Evolutionary conservation across 2,797 vertebrate genomes (phyloP).

Genomic region (Denticeps clupeoides): DNA sequence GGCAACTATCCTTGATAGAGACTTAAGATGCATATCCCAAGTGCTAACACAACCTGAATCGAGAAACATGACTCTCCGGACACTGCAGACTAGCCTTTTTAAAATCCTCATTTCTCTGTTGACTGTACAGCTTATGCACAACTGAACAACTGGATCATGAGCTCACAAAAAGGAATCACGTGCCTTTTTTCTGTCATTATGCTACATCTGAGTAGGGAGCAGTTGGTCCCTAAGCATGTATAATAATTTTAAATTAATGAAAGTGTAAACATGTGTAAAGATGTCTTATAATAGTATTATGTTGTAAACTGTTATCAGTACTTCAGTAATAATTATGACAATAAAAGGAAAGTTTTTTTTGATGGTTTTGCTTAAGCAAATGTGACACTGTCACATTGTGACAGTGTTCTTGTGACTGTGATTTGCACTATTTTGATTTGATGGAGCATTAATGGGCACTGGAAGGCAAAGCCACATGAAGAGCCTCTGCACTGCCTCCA

Average conservation of each 20-base stretch:
- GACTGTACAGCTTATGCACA: conserved; percentile 62
- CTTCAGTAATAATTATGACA: conserved; percentile 50
- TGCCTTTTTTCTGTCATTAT: conserved; percentile 82
- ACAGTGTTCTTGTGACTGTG: background rate
- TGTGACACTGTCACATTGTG: background rate
- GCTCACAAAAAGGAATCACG: conserved; percentile 62
- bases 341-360: conserved; percentile 38
- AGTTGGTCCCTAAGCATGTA: conserved; percentile 71
- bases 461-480: too few relatives aligned
- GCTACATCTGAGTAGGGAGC: conserved; percentile 61
- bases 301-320: conserved; percentile 47
- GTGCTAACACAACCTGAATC: conserved; percentile 15
- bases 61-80: conserved; percentile 28
- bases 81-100: conserved; percentile 17
- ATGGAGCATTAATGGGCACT: too few relatives aligned
- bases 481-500: too few relatives aligned
- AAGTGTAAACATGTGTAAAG: conserved; percentile 60
- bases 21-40: conserved; percentile 22
- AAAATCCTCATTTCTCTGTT: conserved; percentile 45
- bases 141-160: conserved; percentile 32
- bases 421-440: too few relatives aligned
- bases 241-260: conserved; percentile 61
- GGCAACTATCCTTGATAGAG: conserved; percentile 30
- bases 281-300: conserved; percentile 57
- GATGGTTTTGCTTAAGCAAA: conserved; percentile 8